Evolutionary conservation across 2,797 vertebrate genomes (phyloP), one percentile per base, ranked within the genome.

Genomic region (Sebastolobus alascanus): DNA sequence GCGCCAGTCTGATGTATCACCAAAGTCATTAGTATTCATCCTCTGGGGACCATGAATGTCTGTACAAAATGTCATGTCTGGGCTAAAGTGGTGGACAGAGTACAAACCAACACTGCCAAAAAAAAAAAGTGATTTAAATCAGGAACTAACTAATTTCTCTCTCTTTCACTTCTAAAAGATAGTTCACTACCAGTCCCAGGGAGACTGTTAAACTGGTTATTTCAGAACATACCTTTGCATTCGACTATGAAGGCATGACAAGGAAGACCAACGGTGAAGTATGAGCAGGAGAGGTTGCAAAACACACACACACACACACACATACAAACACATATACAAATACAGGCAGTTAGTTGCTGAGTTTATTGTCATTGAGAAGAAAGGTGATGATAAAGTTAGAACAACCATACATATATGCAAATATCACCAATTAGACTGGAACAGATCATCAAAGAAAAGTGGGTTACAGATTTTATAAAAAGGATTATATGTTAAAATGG

Each of bases 171-270:
- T 6, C 29, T 9, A 22, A 43, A 38, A 58, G 29, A 25, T 6
- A 16, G 10, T 16, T 18, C 12, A 27, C 35, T 4, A 50, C 4
- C 54, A 65, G 58, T 35, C 46, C 25, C 60, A n/a, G 11, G 5
- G 1, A 50, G 20, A 40, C 4, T 3, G 11, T 55, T 20, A 35
- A 11, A 68, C 46, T 52, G 33, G 35, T 60, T 37, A 10, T 7
- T 50, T 29, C 20, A 35, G 14, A 74, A 90, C 92, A 87, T 83
- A 94, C 90, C 87, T 92, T 88, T 78, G 85, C 25, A 88, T 83
- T 91, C 84, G 87, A 91, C 87, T 89, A 92, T 79, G 82, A 27
- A 85, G 82, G 65, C 35, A 79, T 84, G 72, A 90, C 69, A 87
- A 79, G 72, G 83, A 52, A 80, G 67, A 89, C 78, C 83, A 46